Evolutionary conservation across 2,888 invertebrate species (phyloP).

Genomic region (Limnephilus auricula): DNA sequence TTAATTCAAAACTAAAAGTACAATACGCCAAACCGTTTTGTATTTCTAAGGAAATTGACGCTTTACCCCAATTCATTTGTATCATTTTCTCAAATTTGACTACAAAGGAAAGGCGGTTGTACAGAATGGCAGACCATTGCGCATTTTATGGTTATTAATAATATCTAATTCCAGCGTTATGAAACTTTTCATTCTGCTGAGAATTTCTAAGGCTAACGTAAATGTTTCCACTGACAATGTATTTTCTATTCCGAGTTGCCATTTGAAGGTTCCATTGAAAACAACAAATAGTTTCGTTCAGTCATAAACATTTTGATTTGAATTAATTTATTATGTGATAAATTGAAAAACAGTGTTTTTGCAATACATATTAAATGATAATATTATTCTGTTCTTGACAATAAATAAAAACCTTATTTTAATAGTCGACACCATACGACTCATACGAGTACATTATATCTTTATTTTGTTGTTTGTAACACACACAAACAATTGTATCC

Average conservation of each 20-base stretch:
- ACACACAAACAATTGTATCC: no score
- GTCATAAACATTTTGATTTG: not conserved
- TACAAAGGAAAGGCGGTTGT: not conserved
- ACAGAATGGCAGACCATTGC: not conserved
- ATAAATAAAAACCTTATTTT: no score
- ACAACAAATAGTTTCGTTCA: not conserved
- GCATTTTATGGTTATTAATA: not conserved
- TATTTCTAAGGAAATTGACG: not conserved
- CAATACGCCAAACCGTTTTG: not conserved
- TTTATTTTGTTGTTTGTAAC: no score
- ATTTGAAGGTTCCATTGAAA: not conserved
- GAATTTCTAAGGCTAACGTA: not conserved
- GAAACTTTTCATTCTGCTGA: not conserved
- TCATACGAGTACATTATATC: no score
- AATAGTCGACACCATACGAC: no score
- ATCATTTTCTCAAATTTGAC: conserved; percentile 2
- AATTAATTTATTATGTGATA: not conserved
- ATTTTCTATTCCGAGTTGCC: not conserved
- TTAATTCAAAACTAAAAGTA: not conserved
- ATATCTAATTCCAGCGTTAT: not conserved
- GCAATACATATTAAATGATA: no score
- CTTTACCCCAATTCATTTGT: not conserved
- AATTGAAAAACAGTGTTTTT: no score
- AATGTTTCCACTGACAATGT: not conserved
- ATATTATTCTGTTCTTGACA: no score